Base-by-base conservation (phyloP, 53 echinoderm and acorn worm species). In the Crossaster papposus region DNA sequence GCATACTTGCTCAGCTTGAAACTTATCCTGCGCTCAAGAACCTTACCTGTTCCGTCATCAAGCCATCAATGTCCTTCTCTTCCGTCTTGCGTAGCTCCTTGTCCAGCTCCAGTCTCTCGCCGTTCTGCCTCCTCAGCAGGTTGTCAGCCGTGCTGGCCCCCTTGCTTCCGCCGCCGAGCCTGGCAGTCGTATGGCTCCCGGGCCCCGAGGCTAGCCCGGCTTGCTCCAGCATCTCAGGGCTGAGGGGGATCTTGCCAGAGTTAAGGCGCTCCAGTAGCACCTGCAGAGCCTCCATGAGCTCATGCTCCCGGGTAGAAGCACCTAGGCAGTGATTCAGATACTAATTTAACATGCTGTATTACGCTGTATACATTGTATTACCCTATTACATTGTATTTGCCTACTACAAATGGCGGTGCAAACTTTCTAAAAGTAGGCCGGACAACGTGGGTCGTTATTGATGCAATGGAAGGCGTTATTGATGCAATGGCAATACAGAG, bases 161-260 rank as follows among this genome's bases (percentile, higher is more conserved):
- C 89, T 96, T 94, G 65, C 94, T n/a, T n/a, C n/a, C 96, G 23
- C 74, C 44, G 9, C 36, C 23, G 90, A 83, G 7, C 90, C 90
- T 31, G 14, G 62, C 55, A 14, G 75, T 68, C 79, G 77, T 18
- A 91, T 91, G 32, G 89, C 92, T 94, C 75, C 86, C 92, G 31
- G 33, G 63, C 52, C 75, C 89, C 22, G 76, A 72, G 54, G 92
- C 91, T 33, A 79, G 36, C 11, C 91, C 93, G 10, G 95, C 94
- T 63, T 93, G 94, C 51, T 92, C 84, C 85, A 98, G 91, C 94
- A 98, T 96, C 93, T 98, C 99, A n/a, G 94, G 94, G 73, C 93
- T 98, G 77, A 98, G 91, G 18, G 96, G 94, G 79, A 98, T 94
- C 90, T 94, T 96, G 37, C 99, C 99, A 0, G 94, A 65, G 93